Conservation (phyloP, 1,140 invertebrate genomes). For the Philaenus spumarius region DNA sequence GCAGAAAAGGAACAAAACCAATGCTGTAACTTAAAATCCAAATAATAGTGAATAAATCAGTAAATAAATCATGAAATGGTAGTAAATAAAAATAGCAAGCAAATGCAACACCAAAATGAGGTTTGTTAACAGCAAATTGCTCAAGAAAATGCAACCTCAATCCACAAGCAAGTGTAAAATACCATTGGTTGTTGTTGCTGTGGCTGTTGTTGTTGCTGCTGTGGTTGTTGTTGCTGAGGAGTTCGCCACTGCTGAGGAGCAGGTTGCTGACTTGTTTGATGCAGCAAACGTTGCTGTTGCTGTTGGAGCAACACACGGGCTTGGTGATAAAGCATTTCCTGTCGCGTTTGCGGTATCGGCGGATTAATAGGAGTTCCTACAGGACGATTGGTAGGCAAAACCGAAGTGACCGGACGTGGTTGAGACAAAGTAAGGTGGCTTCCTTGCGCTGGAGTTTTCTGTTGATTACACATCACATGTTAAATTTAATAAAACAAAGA, state of each 20-base stretch:
- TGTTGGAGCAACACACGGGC: constrained; percentile 29
- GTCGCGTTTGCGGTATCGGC: constrained; percentile 30
- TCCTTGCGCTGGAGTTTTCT: neutral
- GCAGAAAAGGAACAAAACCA: no score
- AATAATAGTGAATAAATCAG: no score
- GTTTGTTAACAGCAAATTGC: no score
- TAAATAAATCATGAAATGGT: no score
- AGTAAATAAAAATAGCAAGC: no score
- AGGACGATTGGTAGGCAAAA: constrained; percentile 34
- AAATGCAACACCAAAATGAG: no score
- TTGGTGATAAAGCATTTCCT: constrained; percentile 20
- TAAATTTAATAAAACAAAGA: no score
- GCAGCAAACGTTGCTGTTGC: constrained; percentile 36
- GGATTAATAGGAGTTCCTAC: constrained; percentile 29
- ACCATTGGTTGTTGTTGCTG: no score
- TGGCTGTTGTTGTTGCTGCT: constrained; percentile 28
- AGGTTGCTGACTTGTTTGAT: constrained; percentile 41
- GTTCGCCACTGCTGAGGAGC: constrained; percentile 41
- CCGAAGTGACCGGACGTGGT: constrained; percentile 35
- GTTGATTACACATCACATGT: no score
- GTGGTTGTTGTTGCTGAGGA: constrained; percentile 29
- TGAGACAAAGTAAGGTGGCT: neutral
- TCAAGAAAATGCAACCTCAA: no score
- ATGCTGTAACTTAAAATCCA: no score
- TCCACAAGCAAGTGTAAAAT: no score